Evolutionary conservation across 2,113 vertebrate genomes (phyloP).

Genomic region (Chaetodon auriga): DNA sequence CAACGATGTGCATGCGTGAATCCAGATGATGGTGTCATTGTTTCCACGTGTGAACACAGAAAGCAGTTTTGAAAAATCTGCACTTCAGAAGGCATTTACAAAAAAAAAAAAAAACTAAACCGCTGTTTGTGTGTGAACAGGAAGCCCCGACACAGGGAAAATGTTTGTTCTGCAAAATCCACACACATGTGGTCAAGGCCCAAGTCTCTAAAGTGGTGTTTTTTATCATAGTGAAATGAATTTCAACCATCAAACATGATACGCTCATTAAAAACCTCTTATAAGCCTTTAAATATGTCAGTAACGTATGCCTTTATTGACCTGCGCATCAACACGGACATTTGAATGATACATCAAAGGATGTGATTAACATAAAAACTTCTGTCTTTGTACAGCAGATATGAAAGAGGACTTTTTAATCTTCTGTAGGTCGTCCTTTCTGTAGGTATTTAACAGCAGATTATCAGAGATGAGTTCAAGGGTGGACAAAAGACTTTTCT

Average conservation of each 20-base stretch:
- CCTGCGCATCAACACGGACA: background rate
- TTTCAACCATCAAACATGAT: background rate
- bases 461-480: conserved; percentile 45
- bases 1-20: no score
- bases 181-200: no score
- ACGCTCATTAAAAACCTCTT: background rate
- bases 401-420: background rate
- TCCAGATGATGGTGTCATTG: no score
- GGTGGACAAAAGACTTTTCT: conserved; percentile 47
- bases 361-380: conserved; percentile 3
- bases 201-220: no score
- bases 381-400: background rate
- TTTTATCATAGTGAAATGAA: background rate
- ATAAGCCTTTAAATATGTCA: background rate
- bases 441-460: conserved; percentile 50
- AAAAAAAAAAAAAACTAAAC: no score
- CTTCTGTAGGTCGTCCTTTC: conserved; percentile 18
- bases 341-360: conserved; percentile 10
- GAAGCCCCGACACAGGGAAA: no score
- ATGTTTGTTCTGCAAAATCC: no score
- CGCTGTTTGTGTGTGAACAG: no score
- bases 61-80: no score
- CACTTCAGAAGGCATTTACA: no score
- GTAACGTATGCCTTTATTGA: background rate
- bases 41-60: no score